Evolutionary conservation across 2,113 vertebrate species (phyloP), one percentile per base, ranked within the genome.

Genomic region (Geothlypis trichas): DNA sequence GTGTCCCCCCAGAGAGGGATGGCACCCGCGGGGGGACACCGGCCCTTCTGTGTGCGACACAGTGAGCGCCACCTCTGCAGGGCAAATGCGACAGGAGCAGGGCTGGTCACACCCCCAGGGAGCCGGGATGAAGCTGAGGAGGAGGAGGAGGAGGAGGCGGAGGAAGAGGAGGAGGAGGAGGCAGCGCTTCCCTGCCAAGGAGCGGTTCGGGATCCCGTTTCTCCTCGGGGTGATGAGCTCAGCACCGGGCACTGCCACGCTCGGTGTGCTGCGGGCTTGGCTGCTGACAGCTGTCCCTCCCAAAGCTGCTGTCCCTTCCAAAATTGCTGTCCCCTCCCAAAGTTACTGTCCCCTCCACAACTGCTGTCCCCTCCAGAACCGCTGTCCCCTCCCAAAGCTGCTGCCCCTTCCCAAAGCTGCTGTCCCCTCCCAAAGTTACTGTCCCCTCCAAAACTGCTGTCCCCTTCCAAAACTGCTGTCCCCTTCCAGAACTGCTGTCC

Each of bases 61-160:
- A 5, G 49, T 0, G 2, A 39, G 59, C 10, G 82, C 17, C 41
- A 61, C n/a, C 33, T 0, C 71, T 2, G 2, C 7, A 2, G 4
- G 23, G 16, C 67, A 5, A 9, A 5, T 0, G 2, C 2, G 27
- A 10, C 30, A 46, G 92, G 4, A 51, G n/a, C 63, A 4, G 47
- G 27, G 47, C 30, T 8, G 21, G 15, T 11, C 3, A 14, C 63
- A 20, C 7, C 54, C 26, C 15, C 33, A 0, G 49, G 44, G 27
- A 3, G 10, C 26, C 1, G 57, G 44, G 54, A 10, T 15, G 86
- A 42, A 65, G 63, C 59, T 26, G 80, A 67, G 37, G 39, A 41
- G 20, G 65, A 51, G 54, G 16, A 66, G 39, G 15, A 15, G 58
- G 37, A 16, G 47, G 33, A 27, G 46, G 62, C 33, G 39, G 22